Percentiles rank a stretch among this genome's conserved stretches.
Conservation (phyloP, 2,888 invertebrate genomes). For the Tetragnatha montana region DNA sequence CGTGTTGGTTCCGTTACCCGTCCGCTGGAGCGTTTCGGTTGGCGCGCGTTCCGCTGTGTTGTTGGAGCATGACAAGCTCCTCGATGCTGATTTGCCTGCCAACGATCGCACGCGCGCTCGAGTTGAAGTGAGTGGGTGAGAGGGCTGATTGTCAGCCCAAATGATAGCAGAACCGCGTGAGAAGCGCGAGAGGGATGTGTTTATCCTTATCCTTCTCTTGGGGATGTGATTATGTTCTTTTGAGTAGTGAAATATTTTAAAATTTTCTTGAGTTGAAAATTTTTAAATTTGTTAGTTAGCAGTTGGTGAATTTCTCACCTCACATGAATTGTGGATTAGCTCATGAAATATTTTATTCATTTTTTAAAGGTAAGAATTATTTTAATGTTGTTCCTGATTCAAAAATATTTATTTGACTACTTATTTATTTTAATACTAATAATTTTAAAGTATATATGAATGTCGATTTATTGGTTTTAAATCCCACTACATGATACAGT, state of each 20-base stretch:
- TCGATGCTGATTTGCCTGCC: background rate
- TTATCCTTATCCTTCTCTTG: background rate
- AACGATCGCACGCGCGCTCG: background rate
- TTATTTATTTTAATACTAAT: no score
- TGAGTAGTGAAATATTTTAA: background rate
- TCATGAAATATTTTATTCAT: no score
- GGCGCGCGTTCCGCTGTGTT: conserved; percentile 54
- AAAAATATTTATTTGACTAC: no score
- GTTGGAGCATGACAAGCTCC: conserved; percentile 56
- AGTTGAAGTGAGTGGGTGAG: background rate
- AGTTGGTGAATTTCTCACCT: no score
- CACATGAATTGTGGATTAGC: no score
- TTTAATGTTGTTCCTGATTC: no score
- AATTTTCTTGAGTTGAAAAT: background rate
- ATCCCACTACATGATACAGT: no score
- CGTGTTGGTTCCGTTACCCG: conserved; percentile 35
- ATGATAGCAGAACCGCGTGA: background rate
- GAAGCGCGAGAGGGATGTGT: background rate
- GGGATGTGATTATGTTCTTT: background rate
- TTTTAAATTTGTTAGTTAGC: no score
- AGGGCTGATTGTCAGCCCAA: background rate
- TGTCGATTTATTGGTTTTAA: no score
- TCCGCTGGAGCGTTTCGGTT: conserved; percentile 24
- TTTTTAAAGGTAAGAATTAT: no score
- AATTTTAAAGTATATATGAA: no score